These are phyloP conservation scores for Agrypnia vestita DNA, from an alignment of 1,140 invertebrate genomes.

Conservation along the genomic window DNA sequence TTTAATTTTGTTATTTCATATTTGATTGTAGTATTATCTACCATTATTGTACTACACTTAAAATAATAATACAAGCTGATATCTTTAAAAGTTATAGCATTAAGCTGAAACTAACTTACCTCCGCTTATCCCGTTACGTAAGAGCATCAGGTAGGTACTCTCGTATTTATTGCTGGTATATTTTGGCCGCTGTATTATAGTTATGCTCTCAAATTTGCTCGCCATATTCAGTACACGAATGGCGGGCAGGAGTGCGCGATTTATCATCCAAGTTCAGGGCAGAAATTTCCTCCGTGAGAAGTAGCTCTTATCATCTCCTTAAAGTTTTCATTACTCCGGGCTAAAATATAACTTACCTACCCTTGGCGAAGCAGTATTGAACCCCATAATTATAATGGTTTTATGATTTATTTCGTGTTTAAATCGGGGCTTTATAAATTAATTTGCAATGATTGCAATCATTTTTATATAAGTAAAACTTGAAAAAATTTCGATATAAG, in stretches of 20 bases:
- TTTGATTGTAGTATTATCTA: no score
- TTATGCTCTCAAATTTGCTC: constrained; percentile 17
- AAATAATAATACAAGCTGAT: no score
- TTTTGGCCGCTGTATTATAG: neutral
- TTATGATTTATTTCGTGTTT: neutral
- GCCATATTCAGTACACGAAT: constrained; percentile 12
- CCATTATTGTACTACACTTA: no score
- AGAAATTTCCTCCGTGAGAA: constrained; percentile 9
- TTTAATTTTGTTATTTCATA: no score
- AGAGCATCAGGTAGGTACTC: no score
- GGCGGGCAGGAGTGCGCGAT: constrained; percentile 15
- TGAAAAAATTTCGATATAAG: no score
- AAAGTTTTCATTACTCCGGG: neutral
- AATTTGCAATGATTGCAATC: no score
- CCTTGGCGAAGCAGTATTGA: neutral
- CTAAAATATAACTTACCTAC: neutral
- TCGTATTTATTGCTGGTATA: neutral
- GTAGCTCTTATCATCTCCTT: constrained; percentile 16
- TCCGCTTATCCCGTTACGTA: no score
- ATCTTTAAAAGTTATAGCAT: no score
- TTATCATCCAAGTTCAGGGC: constrained; percentile 8
- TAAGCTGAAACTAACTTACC: no score
- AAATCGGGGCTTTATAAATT: no score
- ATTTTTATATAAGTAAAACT: no score
- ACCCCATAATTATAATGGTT: neutral